Conservation (phyloP, 1,140 invertebrate genomes). For the Melitaea cinxia region DNA sequence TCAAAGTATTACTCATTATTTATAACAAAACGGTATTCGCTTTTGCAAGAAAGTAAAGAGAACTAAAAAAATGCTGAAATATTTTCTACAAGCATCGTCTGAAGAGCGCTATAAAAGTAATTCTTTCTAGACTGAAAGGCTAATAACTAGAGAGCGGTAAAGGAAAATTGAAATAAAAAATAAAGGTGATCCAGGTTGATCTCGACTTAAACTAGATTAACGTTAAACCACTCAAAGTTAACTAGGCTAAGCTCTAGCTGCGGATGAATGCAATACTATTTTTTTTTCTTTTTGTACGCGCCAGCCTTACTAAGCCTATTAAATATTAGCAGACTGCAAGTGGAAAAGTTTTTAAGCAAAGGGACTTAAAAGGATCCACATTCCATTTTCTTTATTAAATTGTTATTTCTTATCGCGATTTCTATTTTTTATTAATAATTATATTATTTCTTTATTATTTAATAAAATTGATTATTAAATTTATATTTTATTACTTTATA, state of each 20-base stretch:
- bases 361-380: conserved; percentile 20
- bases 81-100: conserved; percentile 12
- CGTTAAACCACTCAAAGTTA: conserved; percentile 59
- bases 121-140: conserved; percentile 28
- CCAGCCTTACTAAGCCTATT: conserved; percentile 51
- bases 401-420: conserved; percentile 13
- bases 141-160: conserved; percentile 34
- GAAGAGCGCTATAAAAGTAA: conserved; percentile 20
- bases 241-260: conserved; percentile 49
- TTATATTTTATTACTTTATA: too few relatives aligned
- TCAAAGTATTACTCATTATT: not conserved
- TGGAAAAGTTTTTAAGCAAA: conserved; percentile 31
- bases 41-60: not conserved
- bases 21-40: not conserved
- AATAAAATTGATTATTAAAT: too few relatives aligned
- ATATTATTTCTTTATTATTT: not conserved
- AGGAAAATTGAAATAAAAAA: conserved; percentile 54
- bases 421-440: not conserved
- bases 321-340: conserved; percentile 41
- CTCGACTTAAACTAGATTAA: conserved; percentile 59
- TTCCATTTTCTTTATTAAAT: conserved; percentile 25
- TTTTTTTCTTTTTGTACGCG: conserved; percentile 44
- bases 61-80: not conserved
- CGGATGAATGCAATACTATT: conserved; percentile 43
- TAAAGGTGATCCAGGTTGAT: conserved; percentile 54